phyloP scores from a whole-genome alignment of 1,140 invertebrate genomes.

The Propsilocerus akamusi region DNA sequence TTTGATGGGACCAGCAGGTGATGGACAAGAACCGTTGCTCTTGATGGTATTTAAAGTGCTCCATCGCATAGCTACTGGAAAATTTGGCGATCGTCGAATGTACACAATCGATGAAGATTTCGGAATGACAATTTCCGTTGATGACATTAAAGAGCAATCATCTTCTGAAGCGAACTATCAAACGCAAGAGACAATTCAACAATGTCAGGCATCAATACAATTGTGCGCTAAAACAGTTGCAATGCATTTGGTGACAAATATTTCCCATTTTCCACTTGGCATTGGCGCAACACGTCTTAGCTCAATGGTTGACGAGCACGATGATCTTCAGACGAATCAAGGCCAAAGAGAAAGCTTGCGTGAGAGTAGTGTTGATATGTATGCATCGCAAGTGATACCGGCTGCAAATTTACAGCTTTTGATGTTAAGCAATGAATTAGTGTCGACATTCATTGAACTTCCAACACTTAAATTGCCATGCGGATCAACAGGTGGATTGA shows the following conservation, averaged over 20 bases:
- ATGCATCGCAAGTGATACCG: constrained; percentile 49
- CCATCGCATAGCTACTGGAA: constrained; percentile 25
- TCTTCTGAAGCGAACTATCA: constrained; percentile 17
- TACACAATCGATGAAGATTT: constrained; percentile 38
- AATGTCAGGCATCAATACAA: constrained; percentile 33
- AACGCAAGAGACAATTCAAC: constrained; percentile 25
- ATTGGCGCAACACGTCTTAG: constrained; percentile 56
- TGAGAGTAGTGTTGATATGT: constrained; percentile 6
- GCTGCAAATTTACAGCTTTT: constrained; percentile 83
- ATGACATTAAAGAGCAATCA: constrained; percentile 32
- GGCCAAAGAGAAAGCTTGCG: constrained; percentile 8
- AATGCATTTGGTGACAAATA: constrained; percentile 66
- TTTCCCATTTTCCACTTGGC: constrained; percentile 78
- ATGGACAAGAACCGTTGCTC: constrained; percentile 32
- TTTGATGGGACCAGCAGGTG: constrained; percentile 14
- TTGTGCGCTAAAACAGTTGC: constrained; percentile 51
- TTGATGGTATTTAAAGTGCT: constrained; percentile 29
- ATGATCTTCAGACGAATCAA: constrained; percentile 36
- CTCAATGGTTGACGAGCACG: constrained; percentile 78
- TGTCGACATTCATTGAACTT: constrained; percentile 82
- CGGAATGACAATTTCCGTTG: constrained; percentile 45
- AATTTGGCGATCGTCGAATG: constrained; percentile 17
- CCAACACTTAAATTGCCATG: constrained; percentile 69
- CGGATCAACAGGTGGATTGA: constrained; percentile 55
- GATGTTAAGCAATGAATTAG: constrained; percentile 62